Evolutionary conservation across 2,113 vertebrate genomes (phyloP).

Genomic region (Cathartes aura): DNA sequence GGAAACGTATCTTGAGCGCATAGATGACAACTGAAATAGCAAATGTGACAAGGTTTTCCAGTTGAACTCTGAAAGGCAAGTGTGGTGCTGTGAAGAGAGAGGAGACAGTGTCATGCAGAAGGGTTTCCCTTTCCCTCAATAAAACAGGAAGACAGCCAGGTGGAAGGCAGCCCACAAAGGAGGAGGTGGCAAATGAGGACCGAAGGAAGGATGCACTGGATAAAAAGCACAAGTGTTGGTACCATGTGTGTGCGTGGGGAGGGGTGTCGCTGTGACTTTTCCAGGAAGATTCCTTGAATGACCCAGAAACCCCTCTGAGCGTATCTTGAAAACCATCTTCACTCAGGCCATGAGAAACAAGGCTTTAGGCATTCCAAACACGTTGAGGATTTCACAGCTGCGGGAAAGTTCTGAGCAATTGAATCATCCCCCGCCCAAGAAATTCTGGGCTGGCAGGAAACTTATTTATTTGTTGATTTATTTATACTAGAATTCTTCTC

Average conservation of each 20-base stretch:
- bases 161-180: conserved; percentile 36
- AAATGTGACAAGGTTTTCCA: not conserved
- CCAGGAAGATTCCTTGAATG: conserved; percentile 41
- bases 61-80: not conserved
- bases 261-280: not conserved
- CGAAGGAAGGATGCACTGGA: not conserved
- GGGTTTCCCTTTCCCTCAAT: conserved; percentile 19
- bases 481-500: conserved; percentile 55
- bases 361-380: not conserved
- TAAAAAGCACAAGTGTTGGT: conserved; percentile 68
- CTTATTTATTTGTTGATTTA: conserved; percentile 60
- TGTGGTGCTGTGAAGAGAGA: not conserved
- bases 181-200: conserved; percentile 24
- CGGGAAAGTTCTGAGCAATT: not conserved
- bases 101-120: not conserved
- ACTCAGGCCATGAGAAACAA: not conserved
- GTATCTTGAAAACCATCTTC: not conserved
- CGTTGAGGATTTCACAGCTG: not conserved
- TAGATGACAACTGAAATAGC: not conserved
- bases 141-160: conserved; percentile 12
- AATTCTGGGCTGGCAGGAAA: not conserved
- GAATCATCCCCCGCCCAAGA: not conserved
- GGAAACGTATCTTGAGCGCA: not conserved
- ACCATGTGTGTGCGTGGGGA: conserved; percentile 11
- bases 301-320: conserved; percentile 30